Conservation (phyloP, 2,888 invertebrate genomes). For the Tachina lurida region DNA sequence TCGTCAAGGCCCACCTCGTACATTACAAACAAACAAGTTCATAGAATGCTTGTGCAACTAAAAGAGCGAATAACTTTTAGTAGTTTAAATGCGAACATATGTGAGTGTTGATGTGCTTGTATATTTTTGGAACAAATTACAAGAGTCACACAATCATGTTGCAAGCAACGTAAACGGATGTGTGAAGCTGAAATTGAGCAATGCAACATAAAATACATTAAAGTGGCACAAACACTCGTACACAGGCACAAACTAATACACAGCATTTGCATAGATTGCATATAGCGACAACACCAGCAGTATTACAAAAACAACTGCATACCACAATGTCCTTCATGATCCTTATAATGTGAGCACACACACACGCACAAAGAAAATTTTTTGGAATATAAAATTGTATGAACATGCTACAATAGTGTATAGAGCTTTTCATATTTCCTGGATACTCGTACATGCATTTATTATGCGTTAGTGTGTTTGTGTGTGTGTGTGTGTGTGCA, state of each 20-base stretch:
- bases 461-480: constrained; percentile 32
- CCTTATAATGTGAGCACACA: constrained; percentile 14
- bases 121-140: constrained; percentile 32
- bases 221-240: constrained; percentile 52
- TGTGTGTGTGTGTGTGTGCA: not conserved
- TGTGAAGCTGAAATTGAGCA: constrained; percentile 82
- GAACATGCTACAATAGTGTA: constrained; percentile 31
- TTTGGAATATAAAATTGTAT: constrained; percentile 17
- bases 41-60: not conserved
- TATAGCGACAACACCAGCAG: constrained; percentile 17
- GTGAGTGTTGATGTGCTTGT: not conserved
- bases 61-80: constrained; percentile 23
- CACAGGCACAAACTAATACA: constrained; percentile 8
- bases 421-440: constrained; percentile 64
- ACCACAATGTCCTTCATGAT: constrained; percentile 60
- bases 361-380: not conserved
- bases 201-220: constrained; percentile 73
- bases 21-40: not conserved
- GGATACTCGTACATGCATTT: constrained; percentile 32
- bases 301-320: constrained; percentile 16
- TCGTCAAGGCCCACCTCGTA: constrained; percentile 9
- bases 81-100: constrained; percentile 9
- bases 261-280: constrained; percentile 54
- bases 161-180: constrained; percentile 75
- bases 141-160: constrained; percentile 54